phyloP scores from a whole-genome alignment of 2,113 vertebrate species.

The Papio anubis region DNA sequence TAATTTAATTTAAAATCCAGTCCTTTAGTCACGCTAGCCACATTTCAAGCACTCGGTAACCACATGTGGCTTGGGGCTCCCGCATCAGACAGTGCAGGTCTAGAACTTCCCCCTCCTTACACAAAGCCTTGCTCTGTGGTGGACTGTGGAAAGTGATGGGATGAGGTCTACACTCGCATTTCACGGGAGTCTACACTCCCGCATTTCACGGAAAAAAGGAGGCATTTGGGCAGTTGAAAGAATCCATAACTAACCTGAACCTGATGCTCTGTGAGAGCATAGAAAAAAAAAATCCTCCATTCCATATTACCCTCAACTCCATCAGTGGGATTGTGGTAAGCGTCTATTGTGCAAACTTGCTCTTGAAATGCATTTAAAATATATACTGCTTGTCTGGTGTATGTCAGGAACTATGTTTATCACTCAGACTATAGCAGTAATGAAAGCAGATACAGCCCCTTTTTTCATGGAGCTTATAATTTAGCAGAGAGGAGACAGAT shows the following conservation, averaged over 20 bases:
- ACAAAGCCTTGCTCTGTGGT: background rate
- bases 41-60: background rate
- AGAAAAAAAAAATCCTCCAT: no score
- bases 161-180: background rate
- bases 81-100: background rate
- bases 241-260: background rate
- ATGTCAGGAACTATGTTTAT: background rate
- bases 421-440: background rate
- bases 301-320: no score
- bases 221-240: background rate
- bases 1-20: background rate
- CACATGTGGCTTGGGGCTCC: background rate
- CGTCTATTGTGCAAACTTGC: background rate
- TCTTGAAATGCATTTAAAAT: background rate
- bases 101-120: background rate
- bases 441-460: background rate
- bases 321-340: background rate
- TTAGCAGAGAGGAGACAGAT: background rate
- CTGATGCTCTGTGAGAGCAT: background rate
- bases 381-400: background rate
- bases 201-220: background rate
- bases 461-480: background rate
- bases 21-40: background rate
- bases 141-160: no score
- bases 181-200: background rate